Evolutionary conservation across 2,888 invertebrate genomes (phyloP), one percentile per base, ranked within the genome.

Genomic region (Xylota sylvarum): DNA sequence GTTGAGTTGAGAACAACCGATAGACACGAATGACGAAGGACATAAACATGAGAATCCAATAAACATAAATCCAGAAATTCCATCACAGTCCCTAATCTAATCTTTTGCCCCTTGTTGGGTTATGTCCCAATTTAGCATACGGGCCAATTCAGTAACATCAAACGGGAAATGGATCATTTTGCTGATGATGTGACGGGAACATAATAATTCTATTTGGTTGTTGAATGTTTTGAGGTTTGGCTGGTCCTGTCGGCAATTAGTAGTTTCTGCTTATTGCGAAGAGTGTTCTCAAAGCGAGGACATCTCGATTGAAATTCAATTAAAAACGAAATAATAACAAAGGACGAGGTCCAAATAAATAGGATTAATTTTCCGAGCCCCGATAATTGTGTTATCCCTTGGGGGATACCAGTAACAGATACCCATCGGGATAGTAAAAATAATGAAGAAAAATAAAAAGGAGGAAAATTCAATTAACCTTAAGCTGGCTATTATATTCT

Each of bases 51-150:
- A 80, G 55, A 85, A 67, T 27, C 64, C 58, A 85, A 85, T 80
- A 85, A 85, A 76, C 60, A 70, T 65, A 76, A 80, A 85, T 80
- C 80, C 52, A 60, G 58, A 60, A 76, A 67, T 46, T 65, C 65
- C 65, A 81, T 81, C 50, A 60, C 43, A 70, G 70, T 81, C 52
- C 72, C 76, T 55, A 65, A 85, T 81, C 85, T 58, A 77, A 85
- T 85, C 76, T 60, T 35, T 43, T 14, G 10, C 14, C 43, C 48
- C 46, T 43, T 48, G 37, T 65, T 32, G 70, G 72, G 64, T 76
- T 76, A 77, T 76, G 50, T 77, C 40, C 81, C 70, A 85, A 85
- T 85, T 85, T 85, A 81, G 72, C 76, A 85, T 77, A 67, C 43
- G 76, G 80, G 46, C 60, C 70, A 69, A 74, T 80, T 85, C 56